Percentiles rank a stretch among this genome's conserved stretches.
phyloP scores from a whole-genome alignment of 2,797 vertebrate species.

The Merluccius polli region DNA sequence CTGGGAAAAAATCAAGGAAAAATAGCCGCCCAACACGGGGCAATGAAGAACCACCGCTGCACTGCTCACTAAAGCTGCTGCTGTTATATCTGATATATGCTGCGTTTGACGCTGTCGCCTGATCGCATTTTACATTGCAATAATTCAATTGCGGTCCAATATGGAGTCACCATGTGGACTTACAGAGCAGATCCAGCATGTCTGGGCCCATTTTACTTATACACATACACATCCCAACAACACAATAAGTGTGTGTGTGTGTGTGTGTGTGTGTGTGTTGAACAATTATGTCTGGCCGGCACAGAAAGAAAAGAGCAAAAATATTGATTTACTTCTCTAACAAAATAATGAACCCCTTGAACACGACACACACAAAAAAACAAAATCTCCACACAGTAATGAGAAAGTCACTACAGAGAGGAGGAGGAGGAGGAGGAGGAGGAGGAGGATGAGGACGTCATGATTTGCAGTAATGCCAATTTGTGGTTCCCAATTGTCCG shows the following conservation, averaged over 20 bases:
- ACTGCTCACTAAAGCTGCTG: no score
- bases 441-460: not conserved
- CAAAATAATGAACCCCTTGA: not conserved
- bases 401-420: not conserved
- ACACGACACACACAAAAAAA: not conserved
- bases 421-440: not conserved
- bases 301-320: not conserved
- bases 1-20: no score
- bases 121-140: no score
- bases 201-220: not conserved
- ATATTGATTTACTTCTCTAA: not conserved
- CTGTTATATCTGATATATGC: no score
- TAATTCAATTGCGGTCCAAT: no score
- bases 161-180: no score
- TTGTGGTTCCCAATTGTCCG: no score
- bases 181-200: not conserved
- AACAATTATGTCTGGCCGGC: not conserved
- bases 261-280: not conserved
- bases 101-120: no score
- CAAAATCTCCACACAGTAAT: not conserved
- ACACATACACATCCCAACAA: no score
- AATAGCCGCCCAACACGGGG: no score
- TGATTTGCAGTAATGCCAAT: no score
- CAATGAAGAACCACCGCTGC: no score
- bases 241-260: not conserved